Conservation (phyloP, 35 echinoderm and acorn worm genomes). For the Nesometra sesokonis region DNA sequence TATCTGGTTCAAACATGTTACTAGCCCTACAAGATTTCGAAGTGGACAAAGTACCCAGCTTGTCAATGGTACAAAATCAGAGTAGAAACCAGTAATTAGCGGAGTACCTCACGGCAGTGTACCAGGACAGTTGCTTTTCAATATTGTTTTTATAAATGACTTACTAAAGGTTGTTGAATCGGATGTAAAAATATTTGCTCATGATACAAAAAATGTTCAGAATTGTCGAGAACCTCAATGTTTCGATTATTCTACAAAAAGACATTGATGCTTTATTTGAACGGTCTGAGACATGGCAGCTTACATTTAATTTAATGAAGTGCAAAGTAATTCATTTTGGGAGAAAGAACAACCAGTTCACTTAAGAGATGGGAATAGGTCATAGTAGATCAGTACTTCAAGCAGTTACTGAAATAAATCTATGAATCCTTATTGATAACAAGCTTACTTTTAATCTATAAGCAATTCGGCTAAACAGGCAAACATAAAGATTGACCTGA, state of each 20-base stretch:
- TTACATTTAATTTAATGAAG: neutral
- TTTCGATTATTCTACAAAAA: neutral
- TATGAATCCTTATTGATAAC: no score
- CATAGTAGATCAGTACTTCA: no score
- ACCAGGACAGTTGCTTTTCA: neutral
- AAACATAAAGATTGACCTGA: no score
- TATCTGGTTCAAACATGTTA: slow-evolving; percentile 18
- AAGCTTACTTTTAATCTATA: no score
- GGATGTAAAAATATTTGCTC: neutral
- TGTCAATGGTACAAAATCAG: neutral
- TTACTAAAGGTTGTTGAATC: neutral
- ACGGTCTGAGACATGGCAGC: neutral
- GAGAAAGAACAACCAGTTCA: no score
- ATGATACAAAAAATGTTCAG: no score
- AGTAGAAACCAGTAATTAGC: neutral
- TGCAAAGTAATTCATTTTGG: neutral
- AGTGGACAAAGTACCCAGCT: slow-evolving; percentile 21
- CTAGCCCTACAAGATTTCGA: slow-evolving; percentile 8
- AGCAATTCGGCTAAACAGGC: no score
- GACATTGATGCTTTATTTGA: neutral
- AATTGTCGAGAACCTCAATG: no score
- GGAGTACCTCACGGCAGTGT: neutral
- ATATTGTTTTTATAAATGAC: neutral
- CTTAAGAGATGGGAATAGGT: neutral
- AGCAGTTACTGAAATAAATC: no score